These are phyloP conservation scores for Scopus umbretta DNA, from an alignment of 2,113 vertebrate species.

Conservation along the genomic window DNA sequence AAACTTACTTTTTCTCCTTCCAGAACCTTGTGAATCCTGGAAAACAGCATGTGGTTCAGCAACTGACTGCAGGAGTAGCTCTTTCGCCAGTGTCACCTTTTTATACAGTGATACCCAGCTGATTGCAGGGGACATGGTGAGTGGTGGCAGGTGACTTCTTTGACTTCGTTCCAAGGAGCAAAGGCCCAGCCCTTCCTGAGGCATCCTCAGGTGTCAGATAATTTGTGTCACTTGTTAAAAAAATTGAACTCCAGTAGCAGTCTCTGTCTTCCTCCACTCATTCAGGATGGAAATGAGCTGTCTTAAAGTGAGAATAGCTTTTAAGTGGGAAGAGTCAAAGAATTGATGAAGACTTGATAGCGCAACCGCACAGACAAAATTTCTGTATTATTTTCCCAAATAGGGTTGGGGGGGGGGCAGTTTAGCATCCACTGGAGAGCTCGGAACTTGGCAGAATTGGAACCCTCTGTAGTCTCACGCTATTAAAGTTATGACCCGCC, in stretches of 20 bases:
- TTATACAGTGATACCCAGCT: background rate
- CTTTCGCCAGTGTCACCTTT: background rate
- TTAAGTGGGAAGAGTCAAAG: background rate
- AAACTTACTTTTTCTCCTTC: background rate
- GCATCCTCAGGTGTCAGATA: background rate
- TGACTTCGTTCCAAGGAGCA: background rate
- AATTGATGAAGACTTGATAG: background rate
- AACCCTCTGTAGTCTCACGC: background rate
- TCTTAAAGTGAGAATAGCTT: background rate
- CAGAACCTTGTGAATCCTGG: background rate
- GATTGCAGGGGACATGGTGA: background rate
- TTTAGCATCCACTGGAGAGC: background rate
- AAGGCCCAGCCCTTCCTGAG: background rate
- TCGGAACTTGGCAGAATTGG: background rate
- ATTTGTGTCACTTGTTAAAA: background rate
- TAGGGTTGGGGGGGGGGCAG: background rate
- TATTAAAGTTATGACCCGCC: background rate
- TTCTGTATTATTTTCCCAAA: background rate
- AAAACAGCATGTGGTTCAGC: background rate
- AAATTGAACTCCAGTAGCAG: background rate
- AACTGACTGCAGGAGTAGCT: background rate
- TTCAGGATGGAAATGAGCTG: background rate
- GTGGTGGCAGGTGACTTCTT: background rate
- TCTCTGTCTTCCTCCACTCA: background rate
- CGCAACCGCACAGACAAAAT: background rate